phyloP scores from a whole-genome alignment of 2,797 vertebrate genomes.

The Gymnoscopelus microlampas region DNA sequence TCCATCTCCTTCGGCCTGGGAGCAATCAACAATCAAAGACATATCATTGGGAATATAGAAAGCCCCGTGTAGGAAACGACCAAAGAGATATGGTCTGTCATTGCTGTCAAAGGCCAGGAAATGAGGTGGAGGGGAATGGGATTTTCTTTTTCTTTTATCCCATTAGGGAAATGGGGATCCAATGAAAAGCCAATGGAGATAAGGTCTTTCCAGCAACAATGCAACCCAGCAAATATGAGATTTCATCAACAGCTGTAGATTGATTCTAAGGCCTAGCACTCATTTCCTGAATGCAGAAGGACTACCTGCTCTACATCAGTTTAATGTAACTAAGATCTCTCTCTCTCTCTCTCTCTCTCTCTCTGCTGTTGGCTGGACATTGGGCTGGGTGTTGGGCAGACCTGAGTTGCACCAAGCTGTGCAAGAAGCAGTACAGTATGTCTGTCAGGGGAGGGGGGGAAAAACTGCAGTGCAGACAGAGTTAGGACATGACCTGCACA shows the following conservation, averaged over 20 bases:
- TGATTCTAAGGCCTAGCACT: slow-evolving; percentile 36
- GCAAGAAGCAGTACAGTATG: too few relatives aligned
- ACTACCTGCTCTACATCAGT: slow-evolving; percentile 29
- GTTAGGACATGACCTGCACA: too few relatives aligned
- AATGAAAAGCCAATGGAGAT: slow-evolving; percentile 57
- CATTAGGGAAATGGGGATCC: slow-evolving; percentile 39
- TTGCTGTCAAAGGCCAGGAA: slow-evolving; percentile 48
- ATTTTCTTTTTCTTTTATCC: slow-evolving; percentile 23
- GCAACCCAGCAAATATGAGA: slow-evolving; percentile 55
- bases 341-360: too few relatives aligned
- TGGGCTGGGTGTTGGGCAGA: too few relatives aligned
- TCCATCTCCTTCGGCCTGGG: slow-evolving; percentile 42
- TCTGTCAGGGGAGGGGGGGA: too few relatives aligned
- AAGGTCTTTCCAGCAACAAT: slow-evolving; percentile 57
- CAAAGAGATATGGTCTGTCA: slow-evolving; percentile 37
- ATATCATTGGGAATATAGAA: slow-evolving; percentile 41
- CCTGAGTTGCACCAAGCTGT: too few relatives aligned
- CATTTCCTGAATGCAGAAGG: slow-evolving; percentile 40
- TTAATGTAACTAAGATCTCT: too few relatives aligned
- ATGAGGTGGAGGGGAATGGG: slow-evolving; percentile 49
- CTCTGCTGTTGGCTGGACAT: too few relatives aligned
- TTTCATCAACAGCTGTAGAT: slow-evolving; percentile 22
- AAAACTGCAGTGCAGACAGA: too few relatives aligned
- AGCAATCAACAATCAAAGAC: slow-evolving; percentile 47
- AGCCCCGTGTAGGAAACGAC: slow-evolving; percentile 38